phyloP scores from a whole-genome alignment of 1,140 invertebrate species.

The Caenorhabditis tropicalis region DNA sequence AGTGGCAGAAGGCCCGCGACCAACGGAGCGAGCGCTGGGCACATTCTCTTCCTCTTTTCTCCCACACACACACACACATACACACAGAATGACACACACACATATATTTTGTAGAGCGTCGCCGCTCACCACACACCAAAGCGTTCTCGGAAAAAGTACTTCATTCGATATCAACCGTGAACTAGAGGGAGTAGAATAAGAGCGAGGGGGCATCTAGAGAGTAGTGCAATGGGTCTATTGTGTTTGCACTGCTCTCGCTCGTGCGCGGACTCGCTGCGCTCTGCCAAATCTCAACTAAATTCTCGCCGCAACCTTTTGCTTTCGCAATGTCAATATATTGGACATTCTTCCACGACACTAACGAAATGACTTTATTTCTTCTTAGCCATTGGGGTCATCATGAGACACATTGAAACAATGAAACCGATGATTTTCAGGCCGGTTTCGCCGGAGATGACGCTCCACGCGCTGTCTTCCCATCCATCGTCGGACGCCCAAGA shows the following conservation, averaged over 20 bases:
- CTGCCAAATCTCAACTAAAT: constrained; percentile 32
- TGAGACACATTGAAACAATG: neutral
- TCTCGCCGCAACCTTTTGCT: constrained; percentile 26
- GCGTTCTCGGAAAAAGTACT: constrained; percentile 43
- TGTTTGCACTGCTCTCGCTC: constrained; percentile 42
- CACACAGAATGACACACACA: neutral
- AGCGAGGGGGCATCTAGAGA: constrained; percentile 25
- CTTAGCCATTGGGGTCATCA: constrained; percentile 12
- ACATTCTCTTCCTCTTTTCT: too few relatives aligned
- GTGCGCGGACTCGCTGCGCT: constrained; percentile 29
- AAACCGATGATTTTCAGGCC: constrained; percentile 69
- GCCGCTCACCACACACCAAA: constrained; percentile 38
- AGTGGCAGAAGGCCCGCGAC: constrained; percentile 20
- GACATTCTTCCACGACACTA: constrained; percentile 15
- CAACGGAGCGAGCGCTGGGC: neutral
- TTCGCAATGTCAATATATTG: constrained; percentile 29
- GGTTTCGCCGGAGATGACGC: constrained; percentile 79
- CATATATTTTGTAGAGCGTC: constrained; percentile 14
- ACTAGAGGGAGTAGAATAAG: constrained; percentile 35
- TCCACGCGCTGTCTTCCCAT: constrained; percentile 78
- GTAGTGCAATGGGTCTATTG: constrained; percentile 27
- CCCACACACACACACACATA: neutral
- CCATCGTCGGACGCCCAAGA: constrained; percentile 77
- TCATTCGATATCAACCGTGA: constrained; percentile 44
- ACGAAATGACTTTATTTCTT: neutral